A percentile compares a stretch with the other conserved stretches of the same genome.
Evolutionary conservation across 1,140 invertebrate species (phyloP).

Genomic region (Drosophila eugracilis): DNA sequence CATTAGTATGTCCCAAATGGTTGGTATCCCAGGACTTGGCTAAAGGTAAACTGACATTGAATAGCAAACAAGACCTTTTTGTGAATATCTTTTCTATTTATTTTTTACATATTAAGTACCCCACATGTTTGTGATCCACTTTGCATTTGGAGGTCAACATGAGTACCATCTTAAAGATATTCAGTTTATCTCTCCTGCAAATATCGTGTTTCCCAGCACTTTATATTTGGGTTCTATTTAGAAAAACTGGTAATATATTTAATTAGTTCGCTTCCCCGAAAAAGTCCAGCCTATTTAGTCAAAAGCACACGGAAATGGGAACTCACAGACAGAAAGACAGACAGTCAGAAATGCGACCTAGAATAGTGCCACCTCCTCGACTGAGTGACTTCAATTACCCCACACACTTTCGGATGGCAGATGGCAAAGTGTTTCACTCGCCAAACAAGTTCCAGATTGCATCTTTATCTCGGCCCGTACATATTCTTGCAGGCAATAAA

Average conservation of each 20-base stretch:
- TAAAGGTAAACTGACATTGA: constrained; percentile 31
- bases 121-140: constrained; percentile 7
- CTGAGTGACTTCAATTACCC: constrained; percentile 52
- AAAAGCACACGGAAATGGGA: neutral
- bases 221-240: too few species aligned
- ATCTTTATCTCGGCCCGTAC: constrained; percentile 71
- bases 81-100: constrained; percentile 27
- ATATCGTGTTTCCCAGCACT: too few species aligned
- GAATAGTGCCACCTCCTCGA: constrained; percentile 24
- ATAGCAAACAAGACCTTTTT: constrained; percentile 13
- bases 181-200: too few species aligned
- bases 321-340: neutral
- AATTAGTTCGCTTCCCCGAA: neutral
- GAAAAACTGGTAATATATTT: too few species aligned
- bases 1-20: constrained; percentile 40
- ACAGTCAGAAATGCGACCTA: constrained; percentile 42
- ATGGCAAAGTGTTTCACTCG: constrained; percentile 68
- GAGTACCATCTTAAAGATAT: neutral
- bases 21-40: constrained; percentile 2
- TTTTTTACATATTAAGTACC: constrained; percentile 2
- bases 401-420: constrained; percentile 53
- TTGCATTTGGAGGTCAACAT: constrained; percentile 2
- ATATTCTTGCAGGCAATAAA: constrained; percentile 81
- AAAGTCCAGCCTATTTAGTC: neutral
- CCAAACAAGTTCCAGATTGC: constrained; percentile 79